phyloP scores from a whole-genome alignment of 2,797 vertebrate genomes.

The Discoglossus pictus region DNA sequence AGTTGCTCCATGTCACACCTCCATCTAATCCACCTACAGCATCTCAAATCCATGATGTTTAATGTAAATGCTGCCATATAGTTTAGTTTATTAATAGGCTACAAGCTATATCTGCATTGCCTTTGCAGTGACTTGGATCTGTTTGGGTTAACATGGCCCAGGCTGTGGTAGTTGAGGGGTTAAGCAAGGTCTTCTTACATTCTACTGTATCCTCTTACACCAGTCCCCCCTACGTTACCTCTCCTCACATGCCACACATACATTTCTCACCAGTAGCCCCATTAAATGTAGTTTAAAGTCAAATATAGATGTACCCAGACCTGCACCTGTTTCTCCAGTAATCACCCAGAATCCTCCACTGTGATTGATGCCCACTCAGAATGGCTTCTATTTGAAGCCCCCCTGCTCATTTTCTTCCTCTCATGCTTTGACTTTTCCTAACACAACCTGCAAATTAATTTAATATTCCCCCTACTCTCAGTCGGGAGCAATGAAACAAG shows the following conservation, averaged over 20 bases:
- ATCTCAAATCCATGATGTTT: too few species aligned
- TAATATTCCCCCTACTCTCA: constrained; percentile 77
- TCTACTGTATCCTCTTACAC: not conserved
- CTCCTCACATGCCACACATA: constrained; percentile 39
- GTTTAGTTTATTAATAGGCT: too few species aligned
- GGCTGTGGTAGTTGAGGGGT: too few species aligned
- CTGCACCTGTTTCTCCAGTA: constrained; percentile 63
- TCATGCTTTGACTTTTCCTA: constrained; percentile 74
- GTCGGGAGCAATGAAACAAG: constrained; percentile 78
- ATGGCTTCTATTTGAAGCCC: constrained; percentile 58
- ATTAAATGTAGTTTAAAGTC: constrained; percentile 57
- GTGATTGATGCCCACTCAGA: constrained; percentile 71
- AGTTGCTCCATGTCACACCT: too few species aligned
- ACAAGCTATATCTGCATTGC: too few species aligned
- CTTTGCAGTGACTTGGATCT: too few species aligned
- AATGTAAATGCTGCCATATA: too few species aligned
- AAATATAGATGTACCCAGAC: constrained; percentile 56
- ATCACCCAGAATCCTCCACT: constrained; percentile 61
- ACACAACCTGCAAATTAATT: constrained; percentile 87
- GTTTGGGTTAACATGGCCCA: too few species aligned
- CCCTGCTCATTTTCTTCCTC: constrained; percentile 50
- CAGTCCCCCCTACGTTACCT: not conserved
- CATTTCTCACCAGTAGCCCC: constrained; percentile 55
- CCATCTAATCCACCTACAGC: too few species aligned
- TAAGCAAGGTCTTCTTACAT: not conserved